These are phyloP conservation scores for Apistogramma diplotaenia DNA, from an alignment of 2,113 vertebrate species.

Conservation along the genomic window DNA sequence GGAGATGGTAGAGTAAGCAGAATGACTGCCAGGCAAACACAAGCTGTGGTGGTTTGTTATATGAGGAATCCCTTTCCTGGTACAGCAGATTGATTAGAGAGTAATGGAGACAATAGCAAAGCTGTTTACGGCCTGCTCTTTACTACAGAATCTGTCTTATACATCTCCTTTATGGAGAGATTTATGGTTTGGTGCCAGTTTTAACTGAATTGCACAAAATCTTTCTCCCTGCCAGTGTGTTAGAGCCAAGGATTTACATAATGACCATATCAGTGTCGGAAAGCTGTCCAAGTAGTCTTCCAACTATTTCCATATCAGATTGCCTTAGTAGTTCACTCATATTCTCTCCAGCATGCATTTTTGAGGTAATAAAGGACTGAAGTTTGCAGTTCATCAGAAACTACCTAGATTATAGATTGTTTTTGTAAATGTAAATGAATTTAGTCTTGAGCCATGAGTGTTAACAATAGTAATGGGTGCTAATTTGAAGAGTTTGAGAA, in stretches of 20 bases:
- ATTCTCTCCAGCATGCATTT: background rate
- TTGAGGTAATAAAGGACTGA: background rate
- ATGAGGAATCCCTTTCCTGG: background rate
- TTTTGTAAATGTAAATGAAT: background rate
- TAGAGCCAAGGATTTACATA: constrained; percentile 1
- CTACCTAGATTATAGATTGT: background rate
- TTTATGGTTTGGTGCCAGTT: background rate
- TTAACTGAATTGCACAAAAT: background rate
- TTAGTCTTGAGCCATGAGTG: background rate
- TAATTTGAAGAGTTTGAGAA: background rate
- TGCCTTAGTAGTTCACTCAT: background rate
- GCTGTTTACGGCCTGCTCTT: background rate
- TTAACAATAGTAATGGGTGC: background rate
- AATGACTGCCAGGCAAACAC: constrained; percentile 23
- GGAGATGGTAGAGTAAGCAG: constrained; percentile 23
- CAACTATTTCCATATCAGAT: background rate
- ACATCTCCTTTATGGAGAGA: background rate
- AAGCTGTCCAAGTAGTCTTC: background rate
- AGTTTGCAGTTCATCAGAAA: background rate
- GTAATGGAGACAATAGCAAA: background rate
- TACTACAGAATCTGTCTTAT: background rate
- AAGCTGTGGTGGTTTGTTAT: constrained; percentile 24
- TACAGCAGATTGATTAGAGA: background rate
- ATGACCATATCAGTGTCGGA: constrained; percentile 8
- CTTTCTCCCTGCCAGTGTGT: background rate